Evolutionary conservation across 1,140 invertebrate genomes (phyloP), one percentile per base, ranked within the genome.

Genomic region (Hycleus cichorii): DNA sequence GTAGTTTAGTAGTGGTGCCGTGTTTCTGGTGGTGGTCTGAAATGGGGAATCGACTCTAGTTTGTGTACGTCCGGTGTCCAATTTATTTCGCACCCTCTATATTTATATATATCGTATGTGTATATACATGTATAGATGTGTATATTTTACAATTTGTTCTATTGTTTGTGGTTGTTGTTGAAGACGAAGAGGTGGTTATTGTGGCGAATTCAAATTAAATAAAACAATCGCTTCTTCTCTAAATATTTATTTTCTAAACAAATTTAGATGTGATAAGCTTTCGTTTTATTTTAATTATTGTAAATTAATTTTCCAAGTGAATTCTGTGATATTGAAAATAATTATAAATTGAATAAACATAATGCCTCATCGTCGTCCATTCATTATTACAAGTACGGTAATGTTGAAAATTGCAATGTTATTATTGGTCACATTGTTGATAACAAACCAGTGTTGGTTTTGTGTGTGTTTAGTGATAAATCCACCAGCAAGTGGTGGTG

Each of bases 31-130:
- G 57, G 39, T 49, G 50, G 47, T 39, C 3, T 7, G 7, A 32
- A 32, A 32, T 7, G 32, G 32, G 4, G 32, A 32, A 43, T 45
- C 42, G 42, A 46, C 63, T 64, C 63, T 32, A 64, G 63, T 64
- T 62, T 59, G 54, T 64, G 57, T 59, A 57, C 53, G 60, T 58
- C 47, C 60, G 52, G 46, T 59, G 44, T 57, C 54, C 57, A 51
- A 42, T 43, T 45, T 44, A 44, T 25, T 48, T 64, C 53, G 61
- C 54, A 56, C 52, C 61, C 55, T 49, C 59, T 27, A 48, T 43
- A 42, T 58, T 24, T 11, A 55, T 42, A 42, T 42, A 42, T 42
- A 10, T 42, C 9, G 10, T 10, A 42, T 10, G 32, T 32, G 7
- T 32, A 32, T 32, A 4, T 32, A 32, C 32, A 32, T 32, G 7